Evolutionary conservation across 1,140 invertebrate species (phyloP), one percentile per base, ranked within the genome.

Genomic region (Bombus difficillimus): DNA sequence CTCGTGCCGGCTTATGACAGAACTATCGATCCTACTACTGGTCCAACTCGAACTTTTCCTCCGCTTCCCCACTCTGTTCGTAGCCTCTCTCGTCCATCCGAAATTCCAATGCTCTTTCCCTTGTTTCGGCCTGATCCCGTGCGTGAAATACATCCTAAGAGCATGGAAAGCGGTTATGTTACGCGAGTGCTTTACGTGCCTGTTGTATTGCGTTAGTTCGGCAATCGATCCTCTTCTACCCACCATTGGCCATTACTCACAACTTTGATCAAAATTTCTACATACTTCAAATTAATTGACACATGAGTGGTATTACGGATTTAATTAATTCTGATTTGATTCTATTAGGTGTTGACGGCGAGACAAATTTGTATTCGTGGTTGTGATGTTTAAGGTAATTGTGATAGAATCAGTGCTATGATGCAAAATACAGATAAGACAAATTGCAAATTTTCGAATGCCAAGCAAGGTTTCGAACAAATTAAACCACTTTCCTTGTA

Each of bases 1-100:
- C 79, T 89, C 84, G 79, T 87, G 83, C 85, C 80, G 83, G 87
- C 82, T 87, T 90, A 89, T 90, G 88, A 87, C 79, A 89, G 87
- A 88, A 86, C 81, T 90, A 90, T 90, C 85, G 89, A 91, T 91
- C 86, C 88, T 66, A 32, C 62, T 18, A 66, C 78, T 82, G 84
- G 73, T 88, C 79, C 86, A 62, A 78, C 79, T 88, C 77, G 73
- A 82, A 78, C 84, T 79, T 85, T 80, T 84, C 82, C 68, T 75
- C 83, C 68, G 34, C 64, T 18, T 22, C 28, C 39, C 28, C 34
- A 3, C 59, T 39, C 53, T 28, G 10, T 53, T 53, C 57, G 13
- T n/a, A 34, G 12, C 34, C 28, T 53, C 41, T 68, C 78, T 62
- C 28, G 57, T 41, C 43, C 43, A 85, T 72, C 73, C 72, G 28